phyloP scores from a whole-genome alignment of 2,113 vertebrate genomes.

The Cepphus grylle region DNA sequence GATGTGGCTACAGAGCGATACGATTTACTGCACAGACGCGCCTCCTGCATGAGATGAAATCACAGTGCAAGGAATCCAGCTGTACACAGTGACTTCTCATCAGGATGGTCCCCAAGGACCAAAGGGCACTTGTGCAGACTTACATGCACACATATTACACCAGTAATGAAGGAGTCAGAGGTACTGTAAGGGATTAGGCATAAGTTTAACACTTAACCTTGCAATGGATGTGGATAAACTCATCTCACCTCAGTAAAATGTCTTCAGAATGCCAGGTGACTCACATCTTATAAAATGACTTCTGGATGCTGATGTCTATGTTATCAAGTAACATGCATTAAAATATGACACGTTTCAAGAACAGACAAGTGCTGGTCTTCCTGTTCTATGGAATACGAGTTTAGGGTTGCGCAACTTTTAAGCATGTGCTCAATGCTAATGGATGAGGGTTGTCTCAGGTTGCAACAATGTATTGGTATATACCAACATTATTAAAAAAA shows the following conservation, averaged over 20 bases:
- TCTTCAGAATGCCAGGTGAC: not conserved
- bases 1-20: fast-evolving
- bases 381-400: not conserved
- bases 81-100: not conserved
- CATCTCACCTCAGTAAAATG: not conserved
- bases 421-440: not conserved
- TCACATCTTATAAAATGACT: not conserved
- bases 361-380: not conserved
- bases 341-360: not conserved
- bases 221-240: not conserved
- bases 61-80: not conserved
- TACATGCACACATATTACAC: fast-evolving
- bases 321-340: not conserved
- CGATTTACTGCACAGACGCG: too few species aligned
- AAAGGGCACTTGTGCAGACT: not conserved
- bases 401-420: not conserved
- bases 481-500: not conserved
- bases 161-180: not conserved
- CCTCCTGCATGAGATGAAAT: not conserved
- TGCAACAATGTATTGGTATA: not conserved
- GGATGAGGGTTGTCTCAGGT: not conserved
- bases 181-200: not conserved
- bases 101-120: not conserved
- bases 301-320: not conserved
- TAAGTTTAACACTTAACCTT: not conserved